phyloP scores from a whole-genome alignment of 2,888 invertebrate species.

The Campoplex capitator region DNA sequence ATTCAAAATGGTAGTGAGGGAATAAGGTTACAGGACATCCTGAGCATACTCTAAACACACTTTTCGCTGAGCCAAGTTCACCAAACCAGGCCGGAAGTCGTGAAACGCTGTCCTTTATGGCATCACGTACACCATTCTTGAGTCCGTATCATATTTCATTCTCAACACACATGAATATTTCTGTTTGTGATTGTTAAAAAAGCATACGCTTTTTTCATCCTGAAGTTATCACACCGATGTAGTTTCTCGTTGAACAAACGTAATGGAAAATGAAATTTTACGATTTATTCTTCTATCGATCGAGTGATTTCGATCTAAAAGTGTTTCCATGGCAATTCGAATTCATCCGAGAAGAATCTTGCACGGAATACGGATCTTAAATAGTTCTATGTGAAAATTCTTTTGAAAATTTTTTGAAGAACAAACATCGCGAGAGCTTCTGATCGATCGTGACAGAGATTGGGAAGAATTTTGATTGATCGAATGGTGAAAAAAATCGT shows the following conservation, averaged over 20 bases:
- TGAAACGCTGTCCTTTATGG: conserved; percentile 36
- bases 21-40: neutral
- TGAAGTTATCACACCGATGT: neutral
- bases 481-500: neutral
- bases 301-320: neutral
- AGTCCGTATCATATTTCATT: conserved; percentile 19
- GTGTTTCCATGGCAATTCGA: neutral
- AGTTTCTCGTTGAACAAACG: neutral
- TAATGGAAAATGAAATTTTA: neutral
- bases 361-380: too few relatives aligned
- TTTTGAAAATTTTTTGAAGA: too few relatives aligned
- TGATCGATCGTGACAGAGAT: neutral
- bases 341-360: neutral
- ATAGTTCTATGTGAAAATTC: too few relatives aligned
- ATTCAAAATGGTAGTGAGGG: neutral
- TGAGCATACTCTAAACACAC: neutral
- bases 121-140: conserved; percentile 1
- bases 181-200: neutral
- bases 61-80: neutral
- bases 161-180: neutral
- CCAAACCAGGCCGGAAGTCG: conserved; percentile 43
- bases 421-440: neutral
- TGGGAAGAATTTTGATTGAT: neutral
- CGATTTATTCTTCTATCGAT: neutral
- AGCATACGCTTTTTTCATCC: neutral